phyloP scores from a whole-genome alignment of 1,140 invertebrate species.

The Bicyclus anynana region DNA sequence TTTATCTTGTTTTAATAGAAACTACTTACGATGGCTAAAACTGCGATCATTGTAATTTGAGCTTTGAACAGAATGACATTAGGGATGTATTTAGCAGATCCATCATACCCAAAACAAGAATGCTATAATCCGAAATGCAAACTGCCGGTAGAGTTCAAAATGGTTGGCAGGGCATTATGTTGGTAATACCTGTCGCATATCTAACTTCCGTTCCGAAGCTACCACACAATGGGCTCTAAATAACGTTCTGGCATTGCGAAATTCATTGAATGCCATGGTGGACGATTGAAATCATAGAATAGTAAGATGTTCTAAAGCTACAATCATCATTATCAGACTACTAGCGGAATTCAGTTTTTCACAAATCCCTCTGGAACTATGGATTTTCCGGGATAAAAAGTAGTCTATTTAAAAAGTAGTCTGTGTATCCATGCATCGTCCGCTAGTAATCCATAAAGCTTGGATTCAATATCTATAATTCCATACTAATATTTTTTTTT shows the following conservation, averaged over 20 bases:
- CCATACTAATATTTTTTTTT: too few relatives aligned
- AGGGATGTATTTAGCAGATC: constrained; percentile 7
- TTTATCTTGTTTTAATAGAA: too few relatives aligned
- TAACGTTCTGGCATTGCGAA: constrained; percentile 35
- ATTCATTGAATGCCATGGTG: constrained; percentile 32
- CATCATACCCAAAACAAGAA: constrained; percentile 18
- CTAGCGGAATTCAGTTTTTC: constrained; percentile 14
- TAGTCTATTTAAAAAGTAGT: too few relatives aligned
- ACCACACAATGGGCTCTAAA: constrained; percentile 39
- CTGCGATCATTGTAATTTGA: too few relatives aligned
- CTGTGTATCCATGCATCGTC: too few relatives aligned
- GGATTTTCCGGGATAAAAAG: too few relatives aligned
- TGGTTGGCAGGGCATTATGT: constrained; percentile 27
- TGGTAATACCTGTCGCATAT: constrained; percentile 40
- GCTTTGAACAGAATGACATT: too few relatives aligned
- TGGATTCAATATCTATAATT: too few relatives aligned
- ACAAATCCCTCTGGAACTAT: too few relatives aligned
- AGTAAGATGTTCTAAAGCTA: constrained; percentile 14
- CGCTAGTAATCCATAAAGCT: too few relatives aligned
- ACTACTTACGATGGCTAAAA: too few relatives aligned
- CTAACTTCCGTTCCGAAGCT: constrained; percentile 35
- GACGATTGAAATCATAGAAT: constrained; percentile 26
- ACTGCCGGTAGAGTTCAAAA: constrained; percentile 27
- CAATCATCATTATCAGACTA: too few relatives aligned
- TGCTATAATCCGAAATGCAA: constrained; percentile 26